A percentile compares a stretch with the other conserved stretches of the same genome.
Evolutionary conservation across 23 tunicate genomes (phyloP).

Genomic region (Corella eumyota): DNA sequence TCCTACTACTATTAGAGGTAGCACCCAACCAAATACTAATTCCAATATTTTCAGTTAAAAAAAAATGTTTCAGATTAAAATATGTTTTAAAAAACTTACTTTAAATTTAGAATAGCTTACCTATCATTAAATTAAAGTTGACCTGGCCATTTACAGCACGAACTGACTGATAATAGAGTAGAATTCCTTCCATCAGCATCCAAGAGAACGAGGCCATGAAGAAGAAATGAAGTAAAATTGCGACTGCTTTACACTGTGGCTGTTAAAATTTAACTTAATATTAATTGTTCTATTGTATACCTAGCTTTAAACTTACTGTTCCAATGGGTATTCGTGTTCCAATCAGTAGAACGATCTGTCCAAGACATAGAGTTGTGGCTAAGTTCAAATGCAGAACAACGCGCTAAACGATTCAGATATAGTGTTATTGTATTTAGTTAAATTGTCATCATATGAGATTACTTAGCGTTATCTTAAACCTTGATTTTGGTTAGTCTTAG

Average conservation of each 20-base stretch:
- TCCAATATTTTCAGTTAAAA: too few relatives aligned
- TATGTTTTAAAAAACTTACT: background rate
- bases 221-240: slow-evolving; percentile 77
- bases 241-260: slow-evolving; percentile 62
- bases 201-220: slow-evolving; percentile 88
- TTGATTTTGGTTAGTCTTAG: slow-evolving; percentile 36
- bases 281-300: background rate
- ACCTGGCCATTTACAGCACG: slow-evolving; percentile 53
- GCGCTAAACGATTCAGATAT: slow-evolving; percentile 23
- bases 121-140: slow-evolving; percentile 56
- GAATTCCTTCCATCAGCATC: slow-evolving; percentile 96
- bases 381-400: slow-evolving; percentile 65
- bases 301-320: slow-evolving; percentile 34
- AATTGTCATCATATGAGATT: too few relatives aligned
- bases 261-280: too few relatives aligned
- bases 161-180: slow-evolving; percentile 75
- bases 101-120: slow-evolving; percentile 10
- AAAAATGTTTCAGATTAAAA: background rate
- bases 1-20: slow-evolving; percentile 49
- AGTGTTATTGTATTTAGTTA: too few relatives aligned
- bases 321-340: slow-evolving; percentile 43
- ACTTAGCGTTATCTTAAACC: too few relatives aligned
- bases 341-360: slow-evolving; percentile 55
- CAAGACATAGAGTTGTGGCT: slow-evolving; percentile 48
- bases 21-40: slow-evolving; percentile 74